Conservation (phyloP, 2,113 vertebrate species). For the Microcebus jonahi region DNA sequence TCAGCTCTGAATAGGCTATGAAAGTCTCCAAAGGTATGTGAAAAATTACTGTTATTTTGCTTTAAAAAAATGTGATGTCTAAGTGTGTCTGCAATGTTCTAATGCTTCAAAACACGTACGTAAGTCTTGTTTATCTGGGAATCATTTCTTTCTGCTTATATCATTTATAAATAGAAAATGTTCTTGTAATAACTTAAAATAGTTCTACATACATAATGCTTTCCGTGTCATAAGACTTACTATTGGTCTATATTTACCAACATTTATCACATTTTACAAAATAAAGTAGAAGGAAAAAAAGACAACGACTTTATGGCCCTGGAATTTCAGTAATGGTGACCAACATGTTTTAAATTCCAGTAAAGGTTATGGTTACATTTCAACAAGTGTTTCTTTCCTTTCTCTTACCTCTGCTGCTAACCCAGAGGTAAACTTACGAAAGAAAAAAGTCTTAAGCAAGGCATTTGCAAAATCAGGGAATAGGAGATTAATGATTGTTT, state of each 20-base stretch:
- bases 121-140: constrained; percentile 72
- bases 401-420: constrained; percentile 60
- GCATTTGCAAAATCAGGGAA: constrained; percentile 36
- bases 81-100: constrained; percentile 67
- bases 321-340: constrained; percentile 77
- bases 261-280: constrained; percentile 61
- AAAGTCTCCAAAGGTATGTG: constrained; percentile 61
- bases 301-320: constrained; percentile 48
- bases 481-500: neutral
- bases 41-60: constrained; percentile 70
- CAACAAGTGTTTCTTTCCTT: constrained; percentile 82
- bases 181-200: constrained; percentile 73
- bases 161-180: constrained; percentile 72
- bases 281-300: constrained; percentile 28
- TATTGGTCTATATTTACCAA: constrained; percentile 64
- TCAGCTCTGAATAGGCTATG: constrained; percentile 53
- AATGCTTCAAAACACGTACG: constrained; percentile 62
- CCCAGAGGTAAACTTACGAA: constrained; percentile 51
- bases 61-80: constrained; percentile 65
- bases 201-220: constrained; percentile 47
- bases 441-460: constrained; percentile 41
- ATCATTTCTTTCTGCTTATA: constrained; percentile 74
- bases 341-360: constrained; percentile 83
- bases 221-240: constrained; percentile 43
- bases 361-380: constrained; percentile 78